Conservation (phyloP, 2,113 vertebrate species). For the Pseudorasbora parva region DNA sequence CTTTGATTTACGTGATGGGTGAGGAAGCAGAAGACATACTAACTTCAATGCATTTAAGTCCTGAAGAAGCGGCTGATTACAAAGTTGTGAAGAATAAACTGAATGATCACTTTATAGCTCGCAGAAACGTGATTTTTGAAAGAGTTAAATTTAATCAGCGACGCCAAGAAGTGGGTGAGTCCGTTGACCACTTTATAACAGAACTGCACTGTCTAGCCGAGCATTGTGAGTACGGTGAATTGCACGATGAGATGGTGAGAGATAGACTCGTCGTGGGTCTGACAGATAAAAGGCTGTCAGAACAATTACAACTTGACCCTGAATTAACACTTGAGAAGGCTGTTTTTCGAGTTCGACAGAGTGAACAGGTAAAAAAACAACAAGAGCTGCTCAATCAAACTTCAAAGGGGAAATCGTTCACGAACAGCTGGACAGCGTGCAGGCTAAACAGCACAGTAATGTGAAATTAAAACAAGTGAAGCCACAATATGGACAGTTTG, state of each 20-base stretch:
- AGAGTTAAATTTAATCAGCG: conserved; percentile 35
- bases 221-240: background rate
- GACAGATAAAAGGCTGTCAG: background rate
- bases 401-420: too few species aligned
- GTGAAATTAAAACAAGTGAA: background rate
- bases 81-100: background rate
- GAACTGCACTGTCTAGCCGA: background rate
- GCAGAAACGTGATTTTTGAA: conserved; percentile 37
- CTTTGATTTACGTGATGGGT: background rate
- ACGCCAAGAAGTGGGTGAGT: background rate
- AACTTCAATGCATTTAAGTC: background rate
- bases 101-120: background rate
- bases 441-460: too few species aligned
- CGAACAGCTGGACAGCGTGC: too few species aligned
- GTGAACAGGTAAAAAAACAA: background rate
- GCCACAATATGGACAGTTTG: background rate
- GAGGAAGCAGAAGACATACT: background rate
- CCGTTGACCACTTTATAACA: conserved; percentile 27
- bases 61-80: background rate
- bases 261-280: background rate
- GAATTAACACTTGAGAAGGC: background rate
- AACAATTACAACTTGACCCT: too few species aligned
- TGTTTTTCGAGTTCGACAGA: background rate
- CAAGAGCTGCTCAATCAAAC: background rate
- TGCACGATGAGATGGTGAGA: conserved; percentile 1